A percentile compares a stretch with the other conserved stretches of the same genome.
Conservation (phyloP, 64 coral and sea anemone genomes). For the Acropora tenuis region DNA sequence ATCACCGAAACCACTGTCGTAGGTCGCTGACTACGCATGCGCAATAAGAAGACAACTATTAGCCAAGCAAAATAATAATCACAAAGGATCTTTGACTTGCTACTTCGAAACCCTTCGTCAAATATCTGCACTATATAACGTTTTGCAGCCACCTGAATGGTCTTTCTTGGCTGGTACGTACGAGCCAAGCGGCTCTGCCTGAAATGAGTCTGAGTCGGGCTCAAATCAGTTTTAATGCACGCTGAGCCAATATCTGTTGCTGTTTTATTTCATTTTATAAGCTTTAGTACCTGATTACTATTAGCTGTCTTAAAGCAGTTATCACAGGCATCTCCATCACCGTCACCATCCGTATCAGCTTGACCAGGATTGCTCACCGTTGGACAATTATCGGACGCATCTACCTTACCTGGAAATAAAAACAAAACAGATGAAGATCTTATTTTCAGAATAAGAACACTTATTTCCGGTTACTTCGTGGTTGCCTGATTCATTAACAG, state of each 20-base stretch:
- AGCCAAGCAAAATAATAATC: no score
- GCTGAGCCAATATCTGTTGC: not conserved
- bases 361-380: slow-evolving; percentile 73
- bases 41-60: not conserved
- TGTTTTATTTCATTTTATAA: not conserved
- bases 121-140: no score
- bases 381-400: slow-evolving; percentile 72
- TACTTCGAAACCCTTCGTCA: no score
- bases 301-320: slow-evolving; percentile 73
- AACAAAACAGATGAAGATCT: not conserved
- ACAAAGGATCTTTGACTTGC: no score
- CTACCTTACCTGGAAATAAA: slow-evolving; percentile 45
- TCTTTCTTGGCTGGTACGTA: no score
- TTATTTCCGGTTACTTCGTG: no score
- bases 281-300: slow-evolving; percentile 6
- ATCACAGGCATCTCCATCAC: slow-evolving; percentile 81
- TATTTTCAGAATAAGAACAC: not conserved
- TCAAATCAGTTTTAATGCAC: no score
- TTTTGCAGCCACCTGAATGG: no score
- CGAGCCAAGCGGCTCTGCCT: no score
- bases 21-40: slow-evolving; percentile 45
- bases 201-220: no score
- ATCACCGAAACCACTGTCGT: slow-evolving; percentile 92
- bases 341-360: slow-evolving; percentile 72
- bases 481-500: no score